Percentiles rank a stretch among this genome's conserved stretches.
Evolutionary conservation across 1,140 invertebrate species (phyloP).

Genomic region (Nasonia vitripennis): DNA sequence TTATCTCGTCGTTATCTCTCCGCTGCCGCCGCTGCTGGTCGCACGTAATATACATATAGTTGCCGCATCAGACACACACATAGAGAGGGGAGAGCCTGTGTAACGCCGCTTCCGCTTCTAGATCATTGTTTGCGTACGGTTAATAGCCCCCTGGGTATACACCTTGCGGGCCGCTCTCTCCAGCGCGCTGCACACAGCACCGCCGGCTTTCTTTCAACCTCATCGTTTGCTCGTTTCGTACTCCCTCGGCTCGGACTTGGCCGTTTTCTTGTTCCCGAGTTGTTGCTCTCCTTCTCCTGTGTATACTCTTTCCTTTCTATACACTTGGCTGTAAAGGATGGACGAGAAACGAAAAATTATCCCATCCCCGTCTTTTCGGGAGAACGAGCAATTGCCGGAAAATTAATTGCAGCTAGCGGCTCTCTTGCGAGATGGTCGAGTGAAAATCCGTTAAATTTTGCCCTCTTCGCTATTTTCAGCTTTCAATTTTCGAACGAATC

Average conservation of each 20-base stretch:
- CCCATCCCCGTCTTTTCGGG: not conserved
- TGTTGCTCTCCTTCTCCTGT: not conserved
- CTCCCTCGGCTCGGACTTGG: not conserved
- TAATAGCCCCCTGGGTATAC: conserved; percentile 69
- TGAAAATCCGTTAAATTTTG: not conserved
- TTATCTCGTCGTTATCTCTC: conserved; percentile 3
- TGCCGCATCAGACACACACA: not conserved
- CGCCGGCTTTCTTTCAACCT: conserved; percentile 37
- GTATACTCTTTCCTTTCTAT: not conserved
- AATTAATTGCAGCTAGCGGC: conserved; percentile 57
- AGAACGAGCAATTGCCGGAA: conserved; percentile 50
- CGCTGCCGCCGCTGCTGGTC: not conserved
- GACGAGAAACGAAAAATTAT: not conserved
- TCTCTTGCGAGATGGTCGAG: not conserved
- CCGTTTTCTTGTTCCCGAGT: conserved; percentile 20
- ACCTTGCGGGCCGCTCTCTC: conserved; percentile 59
- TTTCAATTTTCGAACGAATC: not conserved
- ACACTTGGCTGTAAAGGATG: too few species aligned
- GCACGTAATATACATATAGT: not conserved
- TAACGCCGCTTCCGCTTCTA: conserved; percentile 66
- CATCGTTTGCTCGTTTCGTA: conserved; percentile 51
- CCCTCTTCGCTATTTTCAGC: too few species aligned
- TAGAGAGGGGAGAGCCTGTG: not conserved
- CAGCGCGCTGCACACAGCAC: not conserved
- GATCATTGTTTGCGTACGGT: conserved; percentile 74